These are phyloP conservation scores for Nematolebias whitei DNA, from an alignment of 2,113 vertebrate species.

Conservation along the genomic window DNA sequence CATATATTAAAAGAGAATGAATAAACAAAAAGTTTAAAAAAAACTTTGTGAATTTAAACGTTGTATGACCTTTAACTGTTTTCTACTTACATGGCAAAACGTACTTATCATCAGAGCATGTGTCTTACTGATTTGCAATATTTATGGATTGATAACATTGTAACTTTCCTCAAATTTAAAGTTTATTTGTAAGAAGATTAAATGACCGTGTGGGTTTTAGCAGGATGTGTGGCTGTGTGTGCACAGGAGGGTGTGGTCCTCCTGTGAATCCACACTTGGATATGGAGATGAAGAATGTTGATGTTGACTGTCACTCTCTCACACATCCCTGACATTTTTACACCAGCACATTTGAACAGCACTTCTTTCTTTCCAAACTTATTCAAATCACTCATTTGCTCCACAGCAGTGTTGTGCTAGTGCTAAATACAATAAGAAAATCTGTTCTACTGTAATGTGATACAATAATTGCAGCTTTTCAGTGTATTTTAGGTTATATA, in stretches of 20 bases:
- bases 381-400: constrained; percentile 27
- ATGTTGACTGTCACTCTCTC: constrained; percentile 80
- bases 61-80: not conserved
- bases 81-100: too few relatives aligned
- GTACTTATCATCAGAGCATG: not conserved
- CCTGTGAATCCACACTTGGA: constrained; percentile 48
- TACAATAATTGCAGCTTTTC: not conserved
- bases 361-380: constrained; percentile 47
- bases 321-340: constrained; percentile 71
- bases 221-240: constrained; percentile 28
- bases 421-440: not conserved
- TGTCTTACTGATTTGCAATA: not conserved
- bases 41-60: not conserved
- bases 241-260: constrained; percentile 50
- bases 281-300: constrained; percentile 75
- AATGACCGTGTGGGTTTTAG: constrained; percentile 4
- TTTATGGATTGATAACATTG: not conserved
- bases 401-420: not conserved
- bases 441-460: not conserved
- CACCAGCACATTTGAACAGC: constrained; percentile 63
- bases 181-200: not conserved
- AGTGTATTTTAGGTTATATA: constrained; percentile 4
- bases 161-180: not conserved
- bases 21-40: not conserved
- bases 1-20: too few relatives aligned